These are phyloP conservation scores for Heteromyza rotundicornis DNA, from an alignment of 2,888 invertebrate species.

Conservation along the genomic window DNA sequence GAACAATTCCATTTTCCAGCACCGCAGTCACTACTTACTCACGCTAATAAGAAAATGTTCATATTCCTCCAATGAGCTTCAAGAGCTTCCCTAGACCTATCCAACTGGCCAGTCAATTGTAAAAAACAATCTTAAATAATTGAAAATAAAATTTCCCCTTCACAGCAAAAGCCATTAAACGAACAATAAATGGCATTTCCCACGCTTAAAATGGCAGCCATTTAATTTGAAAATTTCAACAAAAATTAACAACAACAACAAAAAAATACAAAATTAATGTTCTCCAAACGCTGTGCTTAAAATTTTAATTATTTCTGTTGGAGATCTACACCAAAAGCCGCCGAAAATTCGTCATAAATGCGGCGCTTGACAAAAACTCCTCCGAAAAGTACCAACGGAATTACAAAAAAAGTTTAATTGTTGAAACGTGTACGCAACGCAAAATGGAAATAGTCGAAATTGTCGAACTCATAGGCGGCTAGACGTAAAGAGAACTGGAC, in stretches of 20 bases:
- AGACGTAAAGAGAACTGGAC: constrained; percentile 6
- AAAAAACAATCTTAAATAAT: too few relatives aligned
- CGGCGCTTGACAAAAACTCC: neutral
- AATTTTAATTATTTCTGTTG: constrained; percentile 27
- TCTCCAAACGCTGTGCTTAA: constrained; percentile 19
- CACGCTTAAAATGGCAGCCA: constrained; percentile 27
- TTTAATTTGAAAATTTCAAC: constrained; percentile 19
- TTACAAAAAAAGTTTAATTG: constrained; percentile 21
- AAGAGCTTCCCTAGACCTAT: too few relatives aligned
- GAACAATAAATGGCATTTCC: constrained; percentile 22
- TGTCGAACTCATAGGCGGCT: too few relatives aligned
- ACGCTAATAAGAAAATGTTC: too few relatives aligned
- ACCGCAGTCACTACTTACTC: too few relatives aligned
- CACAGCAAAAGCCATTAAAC: neutral
- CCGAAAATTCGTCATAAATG: constrained; percentile 2
- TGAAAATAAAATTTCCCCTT: neutral
- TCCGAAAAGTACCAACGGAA: constrained; percentile 10
- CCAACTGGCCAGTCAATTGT: too few relatives aligned
- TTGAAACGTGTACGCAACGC: constrained; percentile 17
- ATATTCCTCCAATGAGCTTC: too few relatives aligned
- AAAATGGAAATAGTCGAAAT: constrained; percentile 5
- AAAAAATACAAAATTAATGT: constrained; percentile 6
- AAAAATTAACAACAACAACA: neutral
- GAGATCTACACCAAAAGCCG: constrained; percentile 10
- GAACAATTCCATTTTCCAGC: too few relatives aligned